Percentiles rank a stretch among this genome's conserved stretches.
phyloP scores from a whole-genome alignment of 2,113 vertebrate genomes.

The Cyanoramphus novaezelandiae region DNA sequence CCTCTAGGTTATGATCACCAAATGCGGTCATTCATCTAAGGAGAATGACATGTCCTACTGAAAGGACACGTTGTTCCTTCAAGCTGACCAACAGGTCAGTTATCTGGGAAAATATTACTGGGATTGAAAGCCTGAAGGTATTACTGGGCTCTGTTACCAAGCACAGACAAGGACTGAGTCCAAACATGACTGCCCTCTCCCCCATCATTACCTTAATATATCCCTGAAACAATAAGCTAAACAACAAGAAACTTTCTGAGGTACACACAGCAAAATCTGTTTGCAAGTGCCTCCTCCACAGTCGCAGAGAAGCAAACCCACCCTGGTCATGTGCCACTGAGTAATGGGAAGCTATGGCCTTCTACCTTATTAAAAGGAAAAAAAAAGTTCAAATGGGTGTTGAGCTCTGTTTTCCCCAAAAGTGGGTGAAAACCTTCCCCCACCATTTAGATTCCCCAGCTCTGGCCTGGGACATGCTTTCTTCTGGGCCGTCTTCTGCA shows the following conservation, averaged over 20 bases:
- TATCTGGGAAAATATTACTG: slow-evolving; percentile 57
- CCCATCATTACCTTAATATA: neutral
- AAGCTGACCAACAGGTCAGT: slow-evolving; percentile 46
- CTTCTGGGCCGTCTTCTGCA: neutral
- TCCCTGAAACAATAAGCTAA: neutral
- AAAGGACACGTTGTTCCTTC: slow-evolving; percentile 23
- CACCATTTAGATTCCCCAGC: neutral
- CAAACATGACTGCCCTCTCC: slow-evolving; percentile 10
- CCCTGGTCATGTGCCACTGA: neutral
- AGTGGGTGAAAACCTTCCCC: neutral
- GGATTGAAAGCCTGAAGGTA: slow-evolving; percentile 20
- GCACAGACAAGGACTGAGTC: neutral
- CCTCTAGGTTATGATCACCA: neutral
- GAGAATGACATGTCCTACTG: neutral
- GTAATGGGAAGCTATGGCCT: neutral
- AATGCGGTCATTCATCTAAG: neutral
- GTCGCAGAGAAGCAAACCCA: neutral
- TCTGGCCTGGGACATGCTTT: neutral
- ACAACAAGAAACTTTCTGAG: neutral
- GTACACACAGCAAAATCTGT: neutral
- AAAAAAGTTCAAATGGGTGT: neutral
- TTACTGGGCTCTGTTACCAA: slow-evolving; percentile 24
- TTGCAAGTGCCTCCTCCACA: neutral
- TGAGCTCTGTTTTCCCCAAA: neutral
- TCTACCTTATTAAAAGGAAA: neutral